phyloP scores from a whole-genome alignment of 2,797 vertebrate species.

The Microchirus variegatus region DNA sequence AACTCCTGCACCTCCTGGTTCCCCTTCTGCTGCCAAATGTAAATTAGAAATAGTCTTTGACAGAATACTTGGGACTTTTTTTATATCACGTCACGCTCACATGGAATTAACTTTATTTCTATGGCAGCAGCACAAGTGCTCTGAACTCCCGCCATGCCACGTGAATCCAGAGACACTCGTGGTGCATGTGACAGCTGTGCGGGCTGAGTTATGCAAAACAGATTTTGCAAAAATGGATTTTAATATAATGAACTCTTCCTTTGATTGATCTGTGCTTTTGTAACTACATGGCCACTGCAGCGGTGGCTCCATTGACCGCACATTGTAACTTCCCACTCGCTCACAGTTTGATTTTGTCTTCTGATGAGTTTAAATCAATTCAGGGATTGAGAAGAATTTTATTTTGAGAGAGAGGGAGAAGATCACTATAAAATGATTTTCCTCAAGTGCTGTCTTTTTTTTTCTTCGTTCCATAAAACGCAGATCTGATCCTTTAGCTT shows the following conservation, averaged over 20 bases:
- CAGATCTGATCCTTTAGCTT: conserved; percentile 2
- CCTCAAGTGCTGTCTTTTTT: not conserved
- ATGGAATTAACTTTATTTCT: conserved; percentile 45
- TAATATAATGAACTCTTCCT: conserved; percentile 45
- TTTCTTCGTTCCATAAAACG: not conserved
- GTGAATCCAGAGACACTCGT: conserved; percentile 34
- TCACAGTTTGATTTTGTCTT: conserved; percentile 39
- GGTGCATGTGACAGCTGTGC: conserved; percentile 19
- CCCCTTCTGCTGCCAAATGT: conserved; percentile 26
- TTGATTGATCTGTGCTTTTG: conserved; percentile 43
- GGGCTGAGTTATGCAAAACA: conserved; percentile 30
- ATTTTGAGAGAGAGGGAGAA: conserved; percentile 10
- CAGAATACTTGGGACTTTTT: conserved; percentile 23
- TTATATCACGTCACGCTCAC: conserved; percentile 25
- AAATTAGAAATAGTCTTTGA: conserved; percentile 56
- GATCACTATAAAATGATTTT: conserved; percentile 49
- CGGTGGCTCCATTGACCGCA: conserved; percentile 40
- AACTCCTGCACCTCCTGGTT: conserved; percentile 19
- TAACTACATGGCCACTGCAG: conserved; percentile 25
- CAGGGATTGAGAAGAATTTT: conserved; percentile 36
- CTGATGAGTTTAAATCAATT: conserved; percentile 54
- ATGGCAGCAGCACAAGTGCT: conserved; percentile 31
- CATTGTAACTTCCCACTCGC: conserved; percentile 11
- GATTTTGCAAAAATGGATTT: conserved; percentile 44
- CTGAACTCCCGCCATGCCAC: conserved; percentile 14